Base-by-base conservation (phyloP, 2,888 invertebrate genomes). In the Achlya flavicornis region DNA sequence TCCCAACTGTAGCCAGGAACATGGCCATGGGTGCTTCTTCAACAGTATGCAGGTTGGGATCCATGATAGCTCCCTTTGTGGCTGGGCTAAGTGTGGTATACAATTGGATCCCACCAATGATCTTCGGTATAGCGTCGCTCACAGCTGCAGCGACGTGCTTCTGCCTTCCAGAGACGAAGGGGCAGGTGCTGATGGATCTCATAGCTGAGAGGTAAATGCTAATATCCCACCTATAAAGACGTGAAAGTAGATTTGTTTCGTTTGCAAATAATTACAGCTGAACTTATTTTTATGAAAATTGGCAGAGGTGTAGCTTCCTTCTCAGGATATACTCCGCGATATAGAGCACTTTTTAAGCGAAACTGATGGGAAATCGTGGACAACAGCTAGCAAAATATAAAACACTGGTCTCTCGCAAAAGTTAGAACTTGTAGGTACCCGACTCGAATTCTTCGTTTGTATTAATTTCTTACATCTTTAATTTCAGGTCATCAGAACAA, bases 11-110 rank as follows among this genome's bases (percentile, higher is more conserved):
- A 32, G 81, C 95, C 53, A 86, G 95, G 64, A 95, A 95, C 75
- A 95, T 95, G 67, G 88, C 95, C 32, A 90, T 95, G 83, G 95
- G 94, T 3, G 91, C 91, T 5, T 95, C 95, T 71, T 95, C 95
- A 11, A 95, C 95, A 78, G 88, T 94, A 38, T 95, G 95, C 46
- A 88, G 95, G 63, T 85, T 94, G 43, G 95, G 95, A 16, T 94
- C 95, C 1, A 95, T 95, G 89, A 77, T 95, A 63, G 94, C 95
- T 6, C 95, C 95, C 2, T 95, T 95, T 80, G 92, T 94, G 62
- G 94, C 94, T 41, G 79, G 83, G 0, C 67, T 79, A 16, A 63
- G 66, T 3, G 63, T 69, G 2, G 63, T 71, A 3, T 71, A 73
- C 6, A 57, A 64, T 0, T 84, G 82, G 83, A 61, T 79, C 0